Conservation (phyloP, 2,888 invertebrate genomes). For the Rhyacophila evoluta region DNA sequence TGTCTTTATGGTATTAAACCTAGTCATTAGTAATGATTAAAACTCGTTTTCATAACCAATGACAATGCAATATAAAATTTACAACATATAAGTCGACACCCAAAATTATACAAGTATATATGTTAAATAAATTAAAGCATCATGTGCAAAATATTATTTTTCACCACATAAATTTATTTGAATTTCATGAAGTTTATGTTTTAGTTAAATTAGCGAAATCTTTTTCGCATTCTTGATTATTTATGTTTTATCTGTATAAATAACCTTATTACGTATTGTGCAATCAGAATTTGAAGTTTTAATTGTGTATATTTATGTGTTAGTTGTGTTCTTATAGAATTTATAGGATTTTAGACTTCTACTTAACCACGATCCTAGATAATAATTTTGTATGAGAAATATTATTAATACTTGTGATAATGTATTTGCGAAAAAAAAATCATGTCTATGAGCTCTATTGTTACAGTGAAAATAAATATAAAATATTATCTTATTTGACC, state of each 20-base stretch:
- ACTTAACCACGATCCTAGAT: slow-evolving; percentile 37
- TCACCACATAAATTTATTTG: too few relatives aligned
- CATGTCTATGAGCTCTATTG: background rate
- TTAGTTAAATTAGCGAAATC: background rate
- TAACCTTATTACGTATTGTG: background rate
- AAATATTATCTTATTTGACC: too few relatives aligned
- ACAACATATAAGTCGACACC: too few relatives aligned
- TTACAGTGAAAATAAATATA: slow-evolving; percentile 39
- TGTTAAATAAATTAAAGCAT: too few relatives aligned
- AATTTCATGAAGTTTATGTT: background rate
- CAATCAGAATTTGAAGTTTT: slow-evolving; percentile 20
- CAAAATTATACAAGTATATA: too few relatives aligned
- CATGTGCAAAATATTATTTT: too few relatives aligned
- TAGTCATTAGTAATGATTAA: background rate
- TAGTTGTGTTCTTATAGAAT: slow-evolving; percentile 44
- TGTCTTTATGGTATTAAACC: background rate
- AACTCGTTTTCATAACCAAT: background rate
- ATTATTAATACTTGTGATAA: slow-evolving; percentile 18
- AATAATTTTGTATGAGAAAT: slow-evolving; percentile 46
- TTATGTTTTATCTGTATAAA: background rate
- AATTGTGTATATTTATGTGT: slow-evolving; percentile 23
- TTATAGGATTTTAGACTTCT: slow-evolving; percentile 34
- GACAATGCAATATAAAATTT: too few relatives aligned
- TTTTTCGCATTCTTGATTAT: slow-evolving; percentile 25
- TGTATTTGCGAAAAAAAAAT: background rate